These are phyloP conservation scores for Hemibagrus guttatus DNA, from an alignment of 2,797 vertebrate genomes.

Conservation along the genomic window DNA sequence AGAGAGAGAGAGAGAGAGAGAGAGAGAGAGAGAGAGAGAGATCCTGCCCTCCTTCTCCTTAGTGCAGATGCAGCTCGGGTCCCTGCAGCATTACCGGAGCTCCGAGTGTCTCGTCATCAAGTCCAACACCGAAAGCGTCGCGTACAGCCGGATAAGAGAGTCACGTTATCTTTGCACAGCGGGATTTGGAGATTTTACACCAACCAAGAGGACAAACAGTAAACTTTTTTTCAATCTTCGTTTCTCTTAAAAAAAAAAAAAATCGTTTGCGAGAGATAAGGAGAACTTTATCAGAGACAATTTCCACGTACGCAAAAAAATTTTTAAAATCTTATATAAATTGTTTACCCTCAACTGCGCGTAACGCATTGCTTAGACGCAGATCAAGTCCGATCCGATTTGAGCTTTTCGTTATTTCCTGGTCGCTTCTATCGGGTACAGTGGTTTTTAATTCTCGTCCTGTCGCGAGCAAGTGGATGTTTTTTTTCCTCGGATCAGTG, in stretches of 20 bases:
- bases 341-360: constrained; percentile 19
- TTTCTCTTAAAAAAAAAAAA: constrained; percentile 55
- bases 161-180: constrained; percentile 44
- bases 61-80: constrained; percentile 80
- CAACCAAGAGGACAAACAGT: constrained; percentile 55
- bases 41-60: constrained; percentile 79
- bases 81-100: constrained; percentile 81
- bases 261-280: neutral
- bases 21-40: constrained; percentile 58
- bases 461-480: constrained; percentile 11
- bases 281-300: constrained; percentile 62
- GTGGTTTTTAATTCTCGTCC: neutral
- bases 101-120: constrained; percentile 68
- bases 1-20: constrained; percentile 47
- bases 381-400: constrained; percentile 31
- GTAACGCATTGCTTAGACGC: constrained; percentile 40
- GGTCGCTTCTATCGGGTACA: neutral
- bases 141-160: constrained; percentile 47
- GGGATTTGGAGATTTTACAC: constrained; percentile 68
- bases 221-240: constrained; percentile 55
- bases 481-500: constrained; percentile 16
- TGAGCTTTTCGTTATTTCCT: neutral
- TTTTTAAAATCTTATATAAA: neutral
- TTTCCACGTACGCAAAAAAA: neutral
- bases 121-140: constrained; percentile 64